Conservation (phyloP, 2,888 invertebrate species). For the Gastracanthus pulcherrimus region DNA sequence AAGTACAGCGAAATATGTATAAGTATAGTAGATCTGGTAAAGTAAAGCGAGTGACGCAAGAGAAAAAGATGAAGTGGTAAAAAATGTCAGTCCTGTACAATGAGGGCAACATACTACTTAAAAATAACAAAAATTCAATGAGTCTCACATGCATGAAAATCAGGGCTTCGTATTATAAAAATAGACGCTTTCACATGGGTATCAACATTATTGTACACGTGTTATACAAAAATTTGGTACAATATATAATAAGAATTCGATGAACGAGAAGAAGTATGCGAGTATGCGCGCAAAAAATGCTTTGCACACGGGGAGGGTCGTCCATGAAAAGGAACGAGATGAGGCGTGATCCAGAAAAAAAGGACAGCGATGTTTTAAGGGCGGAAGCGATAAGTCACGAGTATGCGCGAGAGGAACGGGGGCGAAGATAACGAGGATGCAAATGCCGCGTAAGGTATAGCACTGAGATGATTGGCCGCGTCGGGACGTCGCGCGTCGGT, state of each 20-base stretch:
- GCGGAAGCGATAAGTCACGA: neutral
- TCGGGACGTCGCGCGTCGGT: neutral
- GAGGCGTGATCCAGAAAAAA: neutral
- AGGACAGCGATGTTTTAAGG: neutral
- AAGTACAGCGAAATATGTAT: neutral
- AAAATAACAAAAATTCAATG: neutral
- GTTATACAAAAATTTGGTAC: neutral
- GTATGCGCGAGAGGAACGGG: neutral
- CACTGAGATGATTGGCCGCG: neutral
- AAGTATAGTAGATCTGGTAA: neutral
- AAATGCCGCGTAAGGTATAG: neutral
- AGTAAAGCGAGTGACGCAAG: neutral
- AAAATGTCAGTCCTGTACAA: neutral
- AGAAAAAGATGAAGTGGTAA: neutral
- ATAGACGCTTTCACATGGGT: no score
- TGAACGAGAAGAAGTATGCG: neutral
- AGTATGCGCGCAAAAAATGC: neutral
- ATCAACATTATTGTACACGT: no score
- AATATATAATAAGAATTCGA: neutral
- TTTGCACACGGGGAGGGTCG: no score
- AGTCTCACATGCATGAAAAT: constrained; percentile 10
- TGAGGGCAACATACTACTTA: neutral
- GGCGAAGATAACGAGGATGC: constrained; percentile 4
- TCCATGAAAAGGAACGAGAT: no score
- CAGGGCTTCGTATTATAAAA: no score